These are phyloP conservation scores for Ptychochromis oligacanthus DNA, from an alignment of 2,113 vertebrate species.

Conservation along the genomic window DNA sequence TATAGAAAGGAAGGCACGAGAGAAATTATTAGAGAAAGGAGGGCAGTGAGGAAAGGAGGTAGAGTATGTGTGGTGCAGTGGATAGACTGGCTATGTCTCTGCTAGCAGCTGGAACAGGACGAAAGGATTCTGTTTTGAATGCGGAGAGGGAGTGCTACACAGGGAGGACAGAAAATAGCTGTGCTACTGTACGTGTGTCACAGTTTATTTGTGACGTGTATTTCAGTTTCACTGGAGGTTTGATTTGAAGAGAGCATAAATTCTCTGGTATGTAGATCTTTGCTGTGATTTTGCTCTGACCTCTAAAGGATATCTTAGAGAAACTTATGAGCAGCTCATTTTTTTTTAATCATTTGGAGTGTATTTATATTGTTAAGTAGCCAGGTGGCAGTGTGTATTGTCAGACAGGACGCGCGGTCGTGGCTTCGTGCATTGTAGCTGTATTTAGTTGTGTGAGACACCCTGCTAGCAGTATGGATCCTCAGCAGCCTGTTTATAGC, in stretches of 20 bases:
- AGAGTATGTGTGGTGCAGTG: slow-evolving; percentile 22
- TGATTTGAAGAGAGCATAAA: slow-evolving; percentile 13
- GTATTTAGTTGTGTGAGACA: slow-evolving; percentile 20
- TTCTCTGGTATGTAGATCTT: background rate
- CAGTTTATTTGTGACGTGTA: slow-evolving; percentile 2
- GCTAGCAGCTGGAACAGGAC: slow-evolving; percentile 42
- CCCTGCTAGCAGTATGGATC: slow-evolving; percentile 77
- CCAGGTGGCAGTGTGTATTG: slow-evolving; percentile 2
- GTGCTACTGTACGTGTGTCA: slow-evolving; percentile 8
- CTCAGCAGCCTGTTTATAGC: slow-evolving; percentile 74
- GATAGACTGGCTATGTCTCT: slow-evolving; percentile 23
- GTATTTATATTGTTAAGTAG: slow-evolving; percentile 17
- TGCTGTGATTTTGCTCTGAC: slow-evolving; percentile 30
- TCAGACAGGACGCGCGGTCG: background rate
- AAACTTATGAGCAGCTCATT: slow-evolving; percentile 10
- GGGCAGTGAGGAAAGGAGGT: slow-evolving; percentile 42
- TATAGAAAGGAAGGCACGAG: slow-evolving; percentile 1
- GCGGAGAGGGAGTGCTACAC: slow-evolving; percentile 15
- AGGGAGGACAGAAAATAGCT: slow-evolving; percentile 22
- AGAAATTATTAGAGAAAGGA: slow-evolving; percentile 62
- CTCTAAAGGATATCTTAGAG: slow-evolving; percentile 16
- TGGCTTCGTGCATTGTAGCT: background rate
- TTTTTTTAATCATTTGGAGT: background rate
- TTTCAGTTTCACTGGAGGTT: background rate
- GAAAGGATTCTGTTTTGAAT: slow-evolving; percentile 32